Conservation (phyloP, 2,888 invertebrate species). For the Raillietiella orientalis region DNA sequence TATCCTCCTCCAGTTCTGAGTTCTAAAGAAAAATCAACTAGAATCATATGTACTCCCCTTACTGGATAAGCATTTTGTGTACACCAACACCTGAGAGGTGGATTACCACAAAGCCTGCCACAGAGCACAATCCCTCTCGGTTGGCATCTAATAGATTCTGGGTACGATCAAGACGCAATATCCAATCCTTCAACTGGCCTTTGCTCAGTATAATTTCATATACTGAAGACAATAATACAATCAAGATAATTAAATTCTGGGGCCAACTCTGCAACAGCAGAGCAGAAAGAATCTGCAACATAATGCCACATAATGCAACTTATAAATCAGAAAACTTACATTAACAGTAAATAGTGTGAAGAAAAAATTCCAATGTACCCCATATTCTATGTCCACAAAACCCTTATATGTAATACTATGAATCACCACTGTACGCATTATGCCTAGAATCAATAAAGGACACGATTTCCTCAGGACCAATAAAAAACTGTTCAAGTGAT, state of each 20-base stretch:
- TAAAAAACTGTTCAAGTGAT: conserved; percentile 1
- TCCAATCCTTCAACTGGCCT: conserved; percentile 33
- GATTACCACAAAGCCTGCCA: conserved; percentile 48
- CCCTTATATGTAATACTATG: too few species aligned
- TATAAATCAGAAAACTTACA: conserved; percentile 10
- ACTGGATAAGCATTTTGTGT: too few species aligned
- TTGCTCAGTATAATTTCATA: conserved; percentile 29
- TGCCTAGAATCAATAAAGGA: conserved; percentile 24
- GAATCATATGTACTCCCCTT: too few species aligned
- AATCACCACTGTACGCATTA: too few species aligned
- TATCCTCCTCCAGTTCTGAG: too few species aligned
- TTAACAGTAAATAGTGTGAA: conserved; percentile 61
- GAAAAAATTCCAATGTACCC: conserved; percentile 94
- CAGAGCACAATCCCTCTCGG: conserved; percentile 60
- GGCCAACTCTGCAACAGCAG: conserved; percentile 21
- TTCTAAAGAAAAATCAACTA: too few species aligned
- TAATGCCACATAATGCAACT: too few species aligned
- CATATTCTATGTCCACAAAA: conserved; percentile 93
- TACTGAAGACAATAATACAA: conserved; percentile 19
- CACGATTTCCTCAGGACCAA: conserved; percentile 13
- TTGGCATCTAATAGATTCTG: conserved; percentile 42
- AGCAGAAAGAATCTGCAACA: conserved; percentile 22
- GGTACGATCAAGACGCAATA: conserved; percentile 21
- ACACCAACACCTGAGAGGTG: conserved; percentile 38
- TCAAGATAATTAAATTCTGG: conserved; percentile 19